phyloP scores from a whole-genome alignment of 2,888 invertebrate species.

The Diaprepes abbreviatus region DNA sequence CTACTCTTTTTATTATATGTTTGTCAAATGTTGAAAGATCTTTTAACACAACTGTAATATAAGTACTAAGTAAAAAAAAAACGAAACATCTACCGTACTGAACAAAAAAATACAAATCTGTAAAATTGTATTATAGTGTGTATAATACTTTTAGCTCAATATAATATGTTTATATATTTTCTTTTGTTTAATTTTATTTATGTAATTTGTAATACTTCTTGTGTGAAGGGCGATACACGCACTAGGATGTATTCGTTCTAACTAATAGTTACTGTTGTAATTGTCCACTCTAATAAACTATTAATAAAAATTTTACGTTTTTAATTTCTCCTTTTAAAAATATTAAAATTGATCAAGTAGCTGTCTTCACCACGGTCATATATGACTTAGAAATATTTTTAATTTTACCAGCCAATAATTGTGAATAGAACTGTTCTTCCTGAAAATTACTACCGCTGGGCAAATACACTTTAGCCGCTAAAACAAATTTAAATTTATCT shows the following conservation, averaged over 20 bases:
- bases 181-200: conserved; percentile 61
- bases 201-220: conserved; percentile 64
- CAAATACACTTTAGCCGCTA: too few species aligned
- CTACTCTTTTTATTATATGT: background rate
- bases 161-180: conserved; percentile 64
- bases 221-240: conserved; percentile 65
- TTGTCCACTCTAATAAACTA: conserved; percentile 68
- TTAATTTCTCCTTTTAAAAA: conserved; percentile 22
- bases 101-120: conserved; percentile 50
- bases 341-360: too few species aligned
- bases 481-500: too few species aligned
- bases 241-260: conserved; percentile 65
- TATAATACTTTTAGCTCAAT: conserved; percentile 65
- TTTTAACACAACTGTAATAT: too few species aligned
- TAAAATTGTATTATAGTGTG: conserved; percentile 68
- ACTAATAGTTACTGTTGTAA: conserved; percentile 69
- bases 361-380: too few species aligned
- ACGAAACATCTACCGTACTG: conserved; percentile 58
- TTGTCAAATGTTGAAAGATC: background rate
- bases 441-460: too few species aligned
- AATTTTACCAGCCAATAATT: too few species aligned
- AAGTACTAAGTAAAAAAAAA: too few species aligned
- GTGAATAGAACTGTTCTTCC: too few species aligned
- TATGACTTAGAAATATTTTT: too few species aligned
- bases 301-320: conserved; percentile 53